Percentiles rank a stretch among this genome's conserved stretches.
These are phyloP conservation scores for Columba guinea DNA, from an alignment of 2,797 vertebrate genomes.

Conservation along the genomic window DNA sequence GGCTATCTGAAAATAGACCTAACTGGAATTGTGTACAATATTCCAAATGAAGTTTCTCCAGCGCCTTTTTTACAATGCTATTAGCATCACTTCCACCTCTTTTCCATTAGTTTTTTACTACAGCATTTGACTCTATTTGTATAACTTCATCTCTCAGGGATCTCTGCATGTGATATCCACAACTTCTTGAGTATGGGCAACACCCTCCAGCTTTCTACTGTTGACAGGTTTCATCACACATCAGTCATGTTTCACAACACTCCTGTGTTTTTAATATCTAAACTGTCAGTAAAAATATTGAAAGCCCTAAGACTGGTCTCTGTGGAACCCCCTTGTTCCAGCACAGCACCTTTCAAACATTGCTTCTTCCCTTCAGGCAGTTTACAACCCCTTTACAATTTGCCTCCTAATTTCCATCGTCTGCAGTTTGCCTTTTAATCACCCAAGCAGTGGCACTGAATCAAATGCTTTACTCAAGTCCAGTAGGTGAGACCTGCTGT, in stretches of 20 bases:
- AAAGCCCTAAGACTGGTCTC: not conserved
- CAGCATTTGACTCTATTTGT: not conserved
- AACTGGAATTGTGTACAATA: not conserved
- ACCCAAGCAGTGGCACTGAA: not conserved
- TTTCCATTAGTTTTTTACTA: not conserved
- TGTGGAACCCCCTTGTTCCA: not conserved
- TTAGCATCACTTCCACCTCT: not conserved
- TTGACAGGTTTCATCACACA: conserved; percentile 37
- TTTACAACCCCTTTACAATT: not conserved
- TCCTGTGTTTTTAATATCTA: not conserved
- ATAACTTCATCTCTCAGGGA: not conserved
- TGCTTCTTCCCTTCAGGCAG: not conserved
- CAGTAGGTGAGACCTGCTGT: not conserved
- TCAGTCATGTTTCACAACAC: conserved; percentile 30
- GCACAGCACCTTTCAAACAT: not conserved
- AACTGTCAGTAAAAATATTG: not conserved
- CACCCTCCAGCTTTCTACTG: conserved; percentile 4
- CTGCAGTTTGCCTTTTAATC: not conserved
- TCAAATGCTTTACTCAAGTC: not conserved
- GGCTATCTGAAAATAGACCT: not conserved
- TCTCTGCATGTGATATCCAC: not conserved
- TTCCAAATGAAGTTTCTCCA: not conserved
- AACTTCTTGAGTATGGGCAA: not conserved
- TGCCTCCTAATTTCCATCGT: not conserved
- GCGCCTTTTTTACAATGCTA: not conserved